Conservation (phyloP, 2,113 vertebrate species). For the Mesitornis unicolor region DNA sequence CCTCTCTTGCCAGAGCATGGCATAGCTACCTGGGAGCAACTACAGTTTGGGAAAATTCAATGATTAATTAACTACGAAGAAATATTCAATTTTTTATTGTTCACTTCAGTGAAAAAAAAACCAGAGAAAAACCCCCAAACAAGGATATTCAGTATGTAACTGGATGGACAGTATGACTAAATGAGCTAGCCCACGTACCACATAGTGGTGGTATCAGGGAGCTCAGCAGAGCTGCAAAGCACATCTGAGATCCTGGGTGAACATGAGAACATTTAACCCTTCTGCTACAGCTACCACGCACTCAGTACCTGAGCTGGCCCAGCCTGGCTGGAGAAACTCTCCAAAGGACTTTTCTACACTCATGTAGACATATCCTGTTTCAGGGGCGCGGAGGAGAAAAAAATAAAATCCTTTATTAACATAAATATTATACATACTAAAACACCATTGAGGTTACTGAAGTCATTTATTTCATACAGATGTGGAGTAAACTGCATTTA, state of each 20-base stretch:
- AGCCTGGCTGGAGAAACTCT: not conserved
- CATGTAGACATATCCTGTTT: not conserved
- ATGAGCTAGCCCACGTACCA: not conserved
- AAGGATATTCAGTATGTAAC: not conserved
- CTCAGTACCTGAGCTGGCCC: not conserved
- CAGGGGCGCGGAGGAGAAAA: not conserved
- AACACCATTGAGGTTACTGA: not conserved
- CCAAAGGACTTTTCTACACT: not conserved
- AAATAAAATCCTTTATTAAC: not conserved
- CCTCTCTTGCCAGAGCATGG: not conserved
- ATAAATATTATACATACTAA: not conserved
- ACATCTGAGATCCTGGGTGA: not conserved
- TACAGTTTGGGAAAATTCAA: not conserved
- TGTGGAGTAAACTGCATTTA: not conserved
- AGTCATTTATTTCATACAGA: not conserved
- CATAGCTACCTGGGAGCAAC: not conserved
- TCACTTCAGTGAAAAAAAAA: not conserved
- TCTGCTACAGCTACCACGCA: not conserved
- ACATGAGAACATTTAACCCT: not conserved
- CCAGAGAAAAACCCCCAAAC: not conserved
- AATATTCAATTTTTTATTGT: not conserved
- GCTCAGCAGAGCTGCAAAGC: not conserved
- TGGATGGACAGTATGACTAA: not conserved
- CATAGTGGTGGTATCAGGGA: not conserved
- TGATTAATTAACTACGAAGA: not conserved